phyloP scores from a whole-genome alignment of 2,113 vertebrate genomes.

The Tympanuchus pallidicinctus region DNA sequence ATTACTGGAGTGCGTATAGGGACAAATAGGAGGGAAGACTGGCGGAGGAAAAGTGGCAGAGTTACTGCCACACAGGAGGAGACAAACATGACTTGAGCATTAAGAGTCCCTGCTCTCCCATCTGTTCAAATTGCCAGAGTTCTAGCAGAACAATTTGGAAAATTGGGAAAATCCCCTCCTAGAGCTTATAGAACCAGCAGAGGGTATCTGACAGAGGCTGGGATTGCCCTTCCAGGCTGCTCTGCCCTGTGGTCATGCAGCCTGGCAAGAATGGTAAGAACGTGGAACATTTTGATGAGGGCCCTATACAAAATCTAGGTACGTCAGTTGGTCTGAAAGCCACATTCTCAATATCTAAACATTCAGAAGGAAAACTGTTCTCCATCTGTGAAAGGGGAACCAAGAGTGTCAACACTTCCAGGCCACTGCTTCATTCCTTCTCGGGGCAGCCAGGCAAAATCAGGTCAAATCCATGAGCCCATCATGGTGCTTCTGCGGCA shows the following conservation, averaged over 20 bases:
- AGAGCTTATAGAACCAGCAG: accelerated
- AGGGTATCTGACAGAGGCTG: accelerated
- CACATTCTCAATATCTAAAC: not conserved
- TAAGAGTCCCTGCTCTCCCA: not conserved
- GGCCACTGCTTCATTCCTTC: not conserved
- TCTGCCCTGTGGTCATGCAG: not conserved
- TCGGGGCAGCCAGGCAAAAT: not conserved
- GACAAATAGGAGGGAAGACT: not conserved
- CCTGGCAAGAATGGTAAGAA: not conserved
- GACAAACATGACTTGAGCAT: not conserved
- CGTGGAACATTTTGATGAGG: accelerated
- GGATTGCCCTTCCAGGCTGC: not conserved
- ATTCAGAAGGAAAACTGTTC: not conserved
- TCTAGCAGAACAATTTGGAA: not conserved
- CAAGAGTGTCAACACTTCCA: not conserved
- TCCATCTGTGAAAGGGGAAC: not conserved
- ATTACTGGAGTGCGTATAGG: not conserved
- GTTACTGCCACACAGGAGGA: not conserved
- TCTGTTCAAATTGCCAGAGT: not conserved
- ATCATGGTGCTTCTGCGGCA: not conserved
- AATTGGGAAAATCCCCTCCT: not conserved
- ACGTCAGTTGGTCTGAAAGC: not conserved
- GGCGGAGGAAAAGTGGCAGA: not conserved
- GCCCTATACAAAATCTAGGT: not conserved
- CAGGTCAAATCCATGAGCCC: not conserved